phyloP scores from a whole-genome alignment of 2,888 invertebrate genomes.

The Hydraecia micacea region DNA sequence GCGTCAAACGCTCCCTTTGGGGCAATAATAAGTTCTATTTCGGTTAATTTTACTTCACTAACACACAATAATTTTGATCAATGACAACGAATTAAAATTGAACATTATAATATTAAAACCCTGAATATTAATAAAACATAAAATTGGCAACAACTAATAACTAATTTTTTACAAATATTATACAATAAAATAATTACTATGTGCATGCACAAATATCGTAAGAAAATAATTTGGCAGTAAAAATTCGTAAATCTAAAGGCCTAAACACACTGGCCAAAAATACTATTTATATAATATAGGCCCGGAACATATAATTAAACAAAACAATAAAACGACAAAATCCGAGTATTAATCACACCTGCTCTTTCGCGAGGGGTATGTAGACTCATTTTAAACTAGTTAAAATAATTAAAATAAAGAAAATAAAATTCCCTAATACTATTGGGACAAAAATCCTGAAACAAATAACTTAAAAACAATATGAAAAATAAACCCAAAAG shows the following conservation, averaged over 20 bases:
- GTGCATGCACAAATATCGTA: constrained; percentile 90
- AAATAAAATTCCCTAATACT: constrained; percentile 91
- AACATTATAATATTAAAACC: constrained; percentile 89
- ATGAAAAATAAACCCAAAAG: constrained; percentile 90
- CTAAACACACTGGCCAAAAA: constrained; percentile 89
- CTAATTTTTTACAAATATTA: constrained; percentile 87
- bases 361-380: constrained; percentile 84
- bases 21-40: constrained; percentile 88
- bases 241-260: constrained; percentile 90
- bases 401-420: constrained; percentile 89
- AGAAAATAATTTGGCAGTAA: constrained; percentile 91
- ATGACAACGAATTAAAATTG: constrained; percentile 89
- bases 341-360: constrained; percentile 89
- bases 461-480: constrained; percentile 90
- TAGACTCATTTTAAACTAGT: constrained; percentile 86
- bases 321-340: constrained; percentile 89
- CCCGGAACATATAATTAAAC: constrained; percentile 88
- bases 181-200: constrained; percentile 90
- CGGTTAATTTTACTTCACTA: constrained; percentile 89
- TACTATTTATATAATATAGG: constrained; percentile 89
- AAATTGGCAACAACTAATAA: constrained; percentile 90
- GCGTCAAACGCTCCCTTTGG: constrained; percentile 90
- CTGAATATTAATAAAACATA: constrained; percentile 89
- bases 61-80: constrained; percentile 90
- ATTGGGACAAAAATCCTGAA: constrained; percentile 91